Evolutionary conservation across 2,113 vertebrate species (phyloP).

Genomic region (Gavialis gangeticus): DNA sequence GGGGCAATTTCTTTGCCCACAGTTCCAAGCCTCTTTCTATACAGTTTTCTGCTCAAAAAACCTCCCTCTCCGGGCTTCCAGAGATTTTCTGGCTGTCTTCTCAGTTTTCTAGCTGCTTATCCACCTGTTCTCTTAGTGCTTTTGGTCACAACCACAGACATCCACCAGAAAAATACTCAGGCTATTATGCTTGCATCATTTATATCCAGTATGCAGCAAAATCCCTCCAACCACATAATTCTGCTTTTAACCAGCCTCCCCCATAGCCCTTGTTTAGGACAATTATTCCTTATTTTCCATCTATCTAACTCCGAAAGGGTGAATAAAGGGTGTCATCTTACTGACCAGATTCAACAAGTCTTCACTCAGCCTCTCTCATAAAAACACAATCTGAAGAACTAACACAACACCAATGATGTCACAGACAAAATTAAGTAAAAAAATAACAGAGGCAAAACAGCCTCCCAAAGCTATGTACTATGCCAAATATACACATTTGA

Average conservation of each 20-base stretch:
- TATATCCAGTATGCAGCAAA: background rate
- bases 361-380: background rate
- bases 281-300: background rate
- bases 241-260: background rate
- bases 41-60: background rate
- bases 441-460: background rate
- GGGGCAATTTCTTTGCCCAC: background rate
- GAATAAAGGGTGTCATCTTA: slow-evolving; percentile 10
- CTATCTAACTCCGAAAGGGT: background rate
- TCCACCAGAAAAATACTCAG: background rate
- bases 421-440: too few species aligned
- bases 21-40: background rate
- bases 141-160: background rate
- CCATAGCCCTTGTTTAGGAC: background rate
- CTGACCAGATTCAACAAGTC: background rate
- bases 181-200: background rate
- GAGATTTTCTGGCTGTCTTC: background rate
- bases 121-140: background rate
- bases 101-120: background rate
- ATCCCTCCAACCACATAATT: background rate
- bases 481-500: background rate
- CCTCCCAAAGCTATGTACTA: background rate
- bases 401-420: too few species aligned
- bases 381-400: background rate
- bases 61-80: background rate